A percentile compares a stretch with the other conserved stretches of the same genome.
Evolutionary conservation across 1,140 invertebrate genomes (phyloP).

Genomic region (Drosophila arawakana): DNA sequence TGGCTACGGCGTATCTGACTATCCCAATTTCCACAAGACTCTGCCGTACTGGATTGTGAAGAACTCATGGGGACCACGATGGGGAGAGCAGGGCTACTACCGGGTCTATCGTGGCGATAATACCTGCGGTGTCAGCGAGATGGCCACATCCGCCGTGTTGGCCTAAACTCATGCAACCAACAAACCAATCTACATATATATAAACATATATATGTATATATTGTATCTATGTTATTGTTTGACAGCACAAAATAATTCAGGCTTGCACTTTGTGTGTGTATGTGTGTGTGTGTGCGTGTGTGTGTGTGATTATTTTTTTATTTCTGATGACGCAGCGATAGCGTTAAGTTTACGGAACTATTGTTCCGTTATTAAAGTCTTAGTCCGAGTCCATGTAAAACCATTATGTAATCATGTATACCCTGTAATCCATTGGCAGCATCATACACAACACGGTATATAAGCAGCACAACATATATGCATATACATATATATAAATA

Average conservation of each 20-base stretch:
- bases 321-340: conserved; percentile 20
- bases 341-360: conserved; percentile 28
- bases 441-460: conserved; percentile 54
- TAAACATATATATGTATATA: conserved; percentile 37
- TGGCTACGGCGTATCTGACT: conserved; percentile 93
- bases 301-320: conserved; percentile 26
- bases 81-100: conserved; percentile 97
- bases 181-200: conserved; percentile 25
- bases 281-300: conserved; percentile 17
- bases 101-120: conserved; percentile 97
- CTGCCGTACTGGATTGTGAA: conserved; percentile 97
- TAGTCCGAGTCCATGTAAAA: conserved; percentile 1
- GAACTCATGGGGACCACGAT: conserved; percentile 95
- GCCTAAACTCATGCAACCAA: conserved; percentile 43
- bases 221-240: conserved; percentile 63
- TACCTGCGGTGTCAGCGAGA: conserved; percentile 96
- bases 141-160: conserved; percentile 94
- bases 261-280: conserved; percentile 52
- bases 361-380: conserved; percentile 19
- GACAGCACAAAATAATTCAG: conserved; percentile 38
- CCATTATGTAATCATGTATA: conserved; percentile 54
- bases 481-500: no score
- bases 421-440: conserved; percentile 62
- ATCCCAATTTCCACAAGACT: conserved; percentile 91
- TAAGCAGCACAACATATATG: conserved; percentile 30